Base-by-base conservation (phyloP, 2,113 vertebrate species). In the Siphamia tubifer region DNA sequence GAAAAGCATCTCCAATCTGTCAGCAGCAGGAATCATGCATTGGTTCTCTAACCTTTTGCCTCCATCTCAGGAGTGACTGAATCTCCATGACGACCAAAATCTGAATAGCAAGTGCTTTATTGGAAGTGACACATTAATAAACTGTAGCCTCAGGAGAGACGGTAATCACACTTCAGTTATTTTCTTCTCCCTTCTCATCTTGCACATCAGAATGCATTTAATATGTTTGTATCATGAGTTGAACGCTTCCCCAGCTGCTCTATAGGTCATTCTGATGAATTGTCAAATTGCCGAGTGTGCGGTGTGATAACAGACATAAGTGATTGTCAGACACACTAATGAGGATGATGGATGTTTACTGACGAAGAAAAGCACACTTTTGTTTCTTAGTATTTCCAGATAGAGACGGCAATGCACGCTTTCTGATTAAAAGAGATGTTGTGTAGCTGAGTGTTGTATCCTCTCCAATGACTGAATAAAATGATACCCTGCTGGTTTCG, bases 71-170 rank as follows among this genome's bases (percentile, higher is more conserved):
- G 61, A 89, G 73, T 30, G 70, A 70, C 82, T 51, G 62, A 53
- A 79, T 91, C 87, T 71, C 90, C 90, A 91, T 89, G 90, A 78
- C 78, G 40, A 91, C 88, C 16, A 9, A 25, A 49, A 87, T 88
- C 68, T 85, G 70, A 92, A 89, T 82, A 84, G 58, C 42, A 13
- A 47, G 58, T 61, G 53, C 67, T 79, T 88, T 86, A 91, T 90
- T 91, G 84, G 84, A 91, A 92, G 87, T 89, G 90, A 91, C 89
- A 91, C 75, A 79, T 90, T 91, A 90, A 92, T 91, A 91, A 90
- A 91, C 78, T 76, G 77, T 63, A 75, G 79, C 77, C 88, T 82
- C 85, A 54, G 40, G 78, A 86, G 83, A 67, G 67, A 64, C 76
- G 44, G 65, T 85, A 83, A 87, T 90, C 87, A 88, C 80, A 86